Evolutionary conservation across 2,113 vertebrate species (phyloP).

Genomic region (Menidia beryllina): DNA sequence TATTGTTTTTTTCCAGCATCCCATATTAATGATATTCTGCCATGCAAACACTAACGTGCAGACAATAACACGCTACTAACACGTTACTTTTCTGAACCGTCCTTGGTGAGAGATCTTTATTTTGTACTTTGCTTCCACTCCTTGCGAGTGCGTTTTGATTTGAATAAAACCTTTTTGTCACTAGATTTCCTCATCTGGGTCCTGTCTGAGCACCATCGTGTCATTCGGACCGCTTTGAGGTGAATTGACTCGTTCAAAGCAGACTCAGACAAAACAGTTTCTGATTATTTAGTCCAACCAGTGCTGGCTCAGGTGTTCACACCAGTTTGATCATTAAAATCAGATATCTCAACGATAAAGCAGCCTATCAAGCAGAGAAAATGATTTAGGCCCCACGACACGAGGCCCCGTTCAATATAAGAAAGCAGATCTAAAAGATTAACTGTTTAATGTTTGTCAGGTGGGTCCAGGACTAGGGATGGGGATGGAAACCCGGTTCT

Average conservation of each 20-base stretch:
- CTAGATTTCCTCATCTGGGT: slow-evolving; percentile 10
- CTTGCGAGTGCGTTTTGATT: too few species aligned
- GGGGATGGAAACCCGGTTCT: too few species aligned
- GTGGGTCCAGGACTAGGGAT: slow-evolving; percentile 5
- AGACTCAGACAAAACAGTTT: slow-evolving; percentile 11
- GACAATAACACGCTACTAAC: neutral
- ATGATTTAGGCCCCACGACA: slow-evolving; percentile 8
- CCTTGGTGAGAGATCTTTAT: too few species aligned
- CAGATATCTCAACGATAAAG: slow-evolving; percentile 39
- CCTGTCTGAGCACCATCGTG: neutral
- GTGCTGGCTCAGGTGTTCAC: slow-evolving; percentile 54
- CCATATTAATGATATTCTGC: neutral
- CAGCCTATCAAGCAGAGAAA: slow-evolving; percentile 34
- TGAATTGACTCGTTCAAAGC: slow-evolving; percentile 12
- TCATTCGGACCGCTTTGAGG: neutral
- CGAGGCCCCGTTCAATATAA: neutral
- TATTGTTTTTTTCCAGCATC: neutral
- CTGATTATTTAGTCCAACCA: too few species aligned
- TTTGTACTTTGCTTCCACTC: too few species aligned
- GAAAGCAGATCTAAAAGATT: slow-evolving; percentile 7
- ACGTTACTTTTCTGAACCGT: neutral
- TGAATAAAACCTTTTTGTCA: slow-evolving; percentile 9
- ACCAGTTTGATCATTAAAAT: slow-evolving; percentile 50
- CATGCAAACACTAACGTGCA: neutral
- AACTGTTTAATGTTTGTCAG: slow-evolving; percentile 23